phyloP scores from a whole-genome alignment of 2,888 invertebrate genomes.

The Hirtodrosophila cameraria region DNA sequence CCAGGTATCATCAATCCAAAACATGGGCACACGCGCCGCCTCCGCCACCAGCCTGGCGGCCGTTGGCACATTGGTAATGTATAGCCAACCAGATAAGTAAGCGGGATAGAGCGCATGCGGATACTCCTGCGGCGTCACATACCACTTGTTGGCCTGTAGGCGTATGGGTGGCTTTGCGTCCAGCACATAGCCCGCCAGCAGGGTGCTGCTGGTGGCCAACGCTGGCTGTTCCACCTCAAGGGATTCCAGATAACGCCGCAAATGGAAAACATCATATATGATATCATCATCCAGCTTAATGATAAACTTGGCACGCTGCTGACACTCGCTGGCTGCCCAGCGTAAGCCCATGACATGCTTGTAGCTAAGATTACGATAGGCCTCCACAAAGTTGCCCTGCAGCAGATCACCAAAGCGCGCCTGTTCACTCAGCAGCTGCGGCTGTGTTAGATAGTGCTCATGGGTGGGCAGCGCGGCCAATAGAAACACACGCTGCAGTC shows the following conservation, averaged over 20 bases:
- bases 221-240: constrained; percentile 79
- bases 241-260: constrained; percentile 84
- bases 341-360: constrained; percentile 93
- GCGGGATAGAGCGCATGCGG: constrained; percentile 87
- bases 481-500: constrained; percentile 88
- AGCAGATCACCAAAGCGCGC: constrained; percentile 88
- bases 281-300: constrained; percentile 94
- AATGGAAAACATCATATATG: constrained; percentile 88
- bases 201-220: constrained; percentile 76
- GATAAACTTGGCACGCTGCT: constrained; percentile 86
- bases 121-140: constrained; percentile 89
- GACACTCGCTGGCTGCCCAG: constrained; percentile 89
- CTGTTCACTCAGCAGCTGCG: constrained; percentile 87
- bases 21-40: constrained; percentile 87
- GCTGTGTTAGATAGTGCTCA: constrained; percentile 86
- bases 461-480: constrained; percentile 86
- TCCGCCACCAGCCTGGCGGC: constrained; percentile 86
- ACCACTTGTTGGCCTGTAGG: constrained; percentile 91
- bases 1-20: constrained; percentile 97
- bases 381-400: constrained; percentile 91
- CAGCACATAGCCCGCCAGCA: constrained; percentile 88
- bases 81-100: constrained; percentile 94
- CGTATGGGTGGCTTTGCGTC: constrained; percentile 88
- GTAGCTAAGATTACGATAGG: constrained; percentile 91
- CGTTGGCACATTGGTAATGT: constrained; percentile 89